These are phyloP conservation scores for Xiphias gladius DNA, from an alignment of 2,113 vertebrate genomes.

Conservation along the genomic window DNA sequence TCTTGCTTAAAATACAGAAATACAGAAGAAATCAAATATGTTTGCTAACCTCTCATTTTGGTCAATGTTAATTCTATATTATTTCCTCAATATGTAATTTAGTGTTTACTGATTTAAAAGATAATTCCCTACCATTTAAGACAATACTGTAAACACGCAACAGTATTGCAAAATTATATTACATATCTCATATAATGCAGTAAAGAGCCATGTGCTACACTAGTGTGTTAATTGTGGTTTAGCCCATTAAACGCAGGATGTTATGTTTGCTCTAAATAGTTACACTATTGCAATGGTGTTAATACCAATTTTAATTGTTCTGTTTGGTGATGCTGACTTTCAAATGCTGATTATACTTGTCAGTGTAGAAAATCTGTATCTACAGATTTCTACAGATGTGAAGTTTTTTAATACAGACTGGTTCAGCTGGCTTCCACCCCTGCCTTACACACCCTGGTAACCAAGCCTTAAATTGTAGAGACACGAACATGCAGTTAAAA, in stretches of 20 bases:
- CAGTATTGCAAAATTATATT: not conserved
- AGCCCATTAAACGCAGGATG: not conserved
- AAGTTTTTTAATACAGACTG: not conserved
- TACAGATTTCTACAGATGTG: constrained; percentile 12
- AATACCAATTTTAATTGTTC: not conserved
- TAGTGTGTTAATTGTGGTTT: not conserved
- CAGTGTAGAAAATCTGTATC: not conserved
- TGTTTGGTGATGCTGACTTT: not conserved
- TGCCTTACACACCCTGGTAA: not conserved
- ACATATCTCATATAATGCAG: not conserved
- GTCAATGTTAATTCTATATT: not conserved
- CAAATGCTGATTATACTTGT: not conserved
- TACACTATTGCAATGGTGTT: not conserved
- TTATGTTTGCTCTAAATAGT: not conserved
- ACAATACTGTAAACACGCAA: no score
- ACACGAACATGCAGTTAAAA: constrained; percentile 36
- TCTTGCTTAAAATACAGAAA: constrained; percentile 13
- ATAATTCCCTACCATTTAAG: no score
- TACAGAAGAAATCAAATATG: not conserved
- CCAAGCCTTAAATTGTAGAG: constrained; percentile 22
- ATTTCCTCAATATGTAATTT: not conserved
- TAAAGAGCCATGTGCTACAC: not conserved
- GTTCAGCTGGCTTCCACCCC: not conserved
- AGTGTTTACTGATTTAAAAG: not conserved
- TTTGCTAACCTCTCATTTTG: not conserved